Base-by-base conservation (phyloP, 2,888 invertebrate species). In the Macrosiphum euphorbiae region DNA sequence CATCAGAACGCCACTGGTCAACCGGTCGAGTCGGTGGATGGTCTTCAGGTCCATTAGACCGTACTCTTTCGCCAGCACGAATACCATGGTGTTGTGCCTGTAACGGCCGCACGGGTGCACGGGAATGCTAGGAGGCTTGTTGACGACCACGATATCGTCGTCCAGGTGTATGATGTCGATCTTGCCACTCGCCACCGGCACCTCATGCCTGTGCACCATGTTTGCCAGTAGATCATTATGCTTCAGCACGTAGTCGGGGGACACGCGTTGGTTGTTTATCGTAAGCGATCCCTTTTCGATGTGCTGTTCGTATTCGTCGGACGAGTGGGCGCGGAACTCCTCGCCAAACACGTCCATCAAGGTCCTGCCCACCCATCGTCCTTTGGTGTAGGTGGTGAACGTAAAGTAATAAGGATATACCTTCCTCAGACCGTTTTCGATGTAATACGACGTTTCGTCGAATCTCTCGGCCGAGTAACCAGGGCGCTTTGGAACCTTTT, bases 91-190 rank as follows among this genome's bases (percentile, higher is more conserved):
- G 96, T 99, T 99, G 96, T 99, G 98, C 93, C 99, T 97, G 96
- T 99, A 99, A 95, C 99, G 97, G 94, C 99, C 99, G 96, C 99
- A 99, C 3, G 99, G 99, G 96, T 99, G 99, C 98, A 99, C 99
- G 96, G 99, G 99, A 97, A 99, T 98, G 96, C 99, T 99, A 96
- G 99, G 98, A 96, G 99, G 99, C 97, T 99, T 99, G 97, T 99
- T 99, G 97, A 99, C 98, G 97, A 99, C 99, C 97, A 99, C 98
- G 97, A 99, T 97, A 97, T 99, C 99, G 96, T 99, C 98, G 97
- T 98, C 98, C 97, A 99, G 98, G 97, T 98, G 98, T 96, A 99
- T 98, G 96, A 99, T 98, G 97, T 98, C 98, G 97, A 99, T 98
- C 96, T 98, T 98, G 97, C 98, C 98, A 96, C 98, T 98, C 96